A percentile compares a stretch with the other conserved stretches of the same genome.
These are phyloP conservation scores for Eumeta japonica DNA, from an alignment of 1,140 invertebrate species.

Conservation along the genomic window DNA sequence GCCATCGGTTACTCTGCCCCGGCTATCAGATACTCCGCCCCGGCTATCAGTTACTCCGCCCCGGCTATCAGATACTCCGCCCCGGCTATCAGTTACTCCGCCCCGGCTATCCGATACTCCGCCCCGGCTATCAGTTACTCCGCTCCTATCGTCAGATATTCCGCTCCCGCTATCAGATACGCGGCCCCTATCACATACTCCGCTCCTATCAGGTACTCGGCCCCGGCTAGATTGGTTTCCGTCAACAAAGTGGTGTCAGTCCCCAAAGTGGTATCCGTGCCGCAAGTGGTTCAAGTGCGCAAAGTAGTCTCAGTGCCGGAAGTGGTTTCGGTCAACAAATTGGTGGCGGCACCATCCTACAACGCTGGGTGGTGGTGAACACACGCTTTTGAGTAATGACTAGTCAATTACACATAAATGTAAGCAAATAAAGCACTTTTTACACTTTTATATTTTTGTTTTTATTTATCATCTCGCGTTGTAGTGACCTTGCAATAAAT, in stretches of 20 bases:
- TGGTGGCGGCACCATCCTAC: conserved; percentile 20
- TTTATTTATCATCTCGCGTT: no score
- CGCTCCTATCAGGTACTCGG: conserved; percentile 4
- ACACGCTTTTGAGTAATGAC: conserved; percentile 4
- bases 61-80: conserved; percentile 4
- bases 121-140: conserved; percentile 6
- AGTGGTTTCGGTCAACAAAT: conserved; percentile 31
- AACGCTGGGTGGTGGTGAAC: conserved; percentile 9
- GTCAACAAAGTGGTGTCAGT: conserved; percentile 33
- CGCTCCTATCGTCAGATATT: conserved; percentile 5
- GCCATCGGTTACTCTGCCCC: conserved; percentile 9
- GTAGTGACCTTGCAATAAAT: no score
- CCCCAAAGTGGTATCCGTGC: conserved; percentile 25
- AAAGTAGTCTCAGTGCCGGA: no score
- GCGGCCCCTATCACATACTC: not conserved
- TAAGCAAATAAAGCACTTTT: no score
- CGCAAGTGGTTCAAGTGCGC: conserved; percentile 23
- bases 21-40: conserved; percentile 7
- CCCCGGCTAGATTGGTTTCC: conserved; percentile 20
- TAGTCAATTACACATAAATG: not conserved
- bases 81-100: conserved; percentile 3
- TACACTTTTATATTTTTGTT: no score
- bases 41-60: conserved; percentile 10
- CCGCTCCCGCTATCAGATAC: conserved; percentile 6
- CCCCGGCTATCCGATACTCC: conserved; percentile 5